A percentile compares a stretch with the other conserved stretches of the same genome.
Conservation (phyloP, 2,888 invertebrate species). For the Drosophila engyochracea region DNA sequence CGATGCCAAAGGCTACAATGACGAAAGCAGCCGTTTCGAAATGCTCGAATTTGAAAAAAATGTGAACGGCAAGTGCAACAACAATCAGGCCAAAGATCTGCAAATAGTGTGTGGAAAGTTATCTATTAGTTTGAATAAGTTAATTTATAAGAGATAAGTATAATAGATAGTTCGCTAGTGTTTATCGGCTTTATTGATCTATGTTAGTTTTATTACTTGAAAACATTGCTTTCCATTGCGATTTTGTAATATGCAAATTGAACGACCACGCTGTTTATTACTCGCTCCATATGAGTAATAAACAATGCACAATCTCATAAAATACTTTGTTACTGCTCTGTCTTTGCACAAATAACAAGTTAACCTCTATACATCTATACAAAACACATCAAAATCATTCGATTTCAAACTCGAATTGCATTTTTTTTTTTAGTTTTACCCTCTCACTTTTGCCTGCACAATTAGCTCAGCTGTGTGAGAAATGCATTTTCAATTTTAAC, state of each 20-base stretch:
- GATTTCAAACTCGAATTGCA: constrained; percentile 17
- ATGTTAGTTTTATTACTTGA: not conserved
- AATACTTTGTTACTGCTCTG: constrained; percentile 3
- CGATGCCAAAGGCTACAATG: constrained; percentile 69
- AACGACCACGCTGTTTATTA: constrained; percentile 3
- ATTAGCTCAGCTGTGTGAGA: constrained; percentile 46
- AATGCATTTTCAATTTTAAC: constrained; percentile 29
- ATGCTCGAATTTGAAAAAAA: constrained; percentile 71
- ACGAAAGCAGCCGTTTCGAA: constrained; percentile 74
- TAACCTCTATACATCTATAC: constrained; percentile 22
- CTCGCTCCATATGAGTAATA: not conserved
- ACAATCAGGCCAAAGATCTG: constrained; percentile 74
- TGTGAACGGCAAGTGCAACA: constrained; percentile 67
- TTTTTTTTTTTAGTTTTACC: constrained; percentile 4
- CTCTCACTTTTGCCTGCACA: constrained; percentile 46
- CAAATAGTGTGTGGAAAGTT: constrained; percentile 9
- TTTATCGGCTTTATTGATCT: constrained; percentile 17
- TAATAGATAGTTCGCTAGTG: not conserved
- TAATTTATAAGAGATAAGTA: not conserved
- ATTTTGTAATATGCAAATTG: constrained; percentile 44
- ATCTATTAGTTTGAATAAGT: constrained; percentile 14
- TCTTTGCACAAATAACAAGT: constrained; percentile 15
- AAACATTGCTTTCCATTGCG: not conserved
- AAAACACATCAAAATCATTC: constrained; percentile 21
- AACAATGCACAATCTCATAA: not conserved